A percentile compares a stretch with the other conserved stretches of the same genome.
These are phyloP conservation scores for Recurvirostra avosetta DNA, from an alignment of 2,113 vertebrate genomes.

Conservation along the genomic window DNA sequence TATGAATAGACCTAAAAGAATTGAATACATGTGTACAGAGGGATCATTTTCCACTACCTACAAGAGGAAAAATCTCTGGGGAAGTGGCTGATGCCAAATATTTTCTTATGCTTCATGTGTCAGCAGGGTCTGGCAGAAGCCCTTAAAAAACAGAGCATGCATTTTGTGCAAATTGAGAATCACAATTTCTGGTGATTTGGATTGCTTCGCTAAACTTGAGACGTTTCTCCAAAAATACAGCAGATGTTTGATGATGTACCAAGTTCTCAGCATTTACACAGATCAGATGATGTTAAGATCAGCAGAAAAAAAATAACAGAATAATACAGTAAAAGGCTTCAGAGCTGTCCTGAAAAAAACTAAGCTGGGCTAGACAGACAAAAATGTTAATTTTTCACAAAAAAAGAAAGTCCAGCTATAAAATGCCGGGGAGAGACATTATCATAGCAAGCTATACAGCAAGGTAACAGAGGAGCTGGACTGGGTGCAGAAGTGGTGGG, in stretches of 20 bases:
- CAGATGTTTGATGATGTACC: constrained; percentile 45
- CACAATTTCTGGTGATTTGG: constrained; percentile 33
- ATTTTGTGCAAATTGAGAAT: constrained; percentile 48
- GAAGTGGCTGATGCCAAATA: constrained; percentile 51
- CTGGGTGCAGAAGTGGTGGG: neutral
- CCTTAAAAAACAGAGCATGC: constrained; percentile 18
- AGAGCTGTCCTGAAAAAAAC: neutral
- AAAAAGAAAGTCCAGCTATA: neutral
- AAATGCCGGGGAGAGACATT: neutral
- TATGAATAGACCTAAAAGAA: constrained; percentile 47
- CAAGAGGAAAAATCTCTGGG: constrained; percentile 54
- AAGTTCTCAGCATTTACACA: constrained; percentile 34
- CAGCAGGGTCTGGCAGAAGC: constrained; percentile 50
- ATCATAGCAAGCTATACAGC: neutral
- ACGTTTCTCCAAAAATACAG: constrained; percentile 22
- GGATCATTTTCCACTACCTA: constrained; percentile 65
- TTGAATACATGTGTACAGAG: constrained; percentile 54
- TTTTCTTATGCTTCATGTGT: constrained; percentile 50
- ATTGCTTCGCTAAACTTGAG: constrained; percentile 25
- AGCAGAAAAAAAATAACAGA: constrained; percentile 17
- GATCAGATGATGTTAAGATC: constrained; percentile 45
- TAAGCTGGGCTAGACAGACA: neutral
- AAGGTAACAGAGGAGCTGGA: neutral
- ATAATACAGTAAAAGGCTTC: neutral
- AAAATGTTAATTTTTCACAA: neutral